These are phyloP conservation scores for Dynastes tityus DNA, from an alignment of 2,888 invertebrate species.

Conservation along the genomic window DNA sequence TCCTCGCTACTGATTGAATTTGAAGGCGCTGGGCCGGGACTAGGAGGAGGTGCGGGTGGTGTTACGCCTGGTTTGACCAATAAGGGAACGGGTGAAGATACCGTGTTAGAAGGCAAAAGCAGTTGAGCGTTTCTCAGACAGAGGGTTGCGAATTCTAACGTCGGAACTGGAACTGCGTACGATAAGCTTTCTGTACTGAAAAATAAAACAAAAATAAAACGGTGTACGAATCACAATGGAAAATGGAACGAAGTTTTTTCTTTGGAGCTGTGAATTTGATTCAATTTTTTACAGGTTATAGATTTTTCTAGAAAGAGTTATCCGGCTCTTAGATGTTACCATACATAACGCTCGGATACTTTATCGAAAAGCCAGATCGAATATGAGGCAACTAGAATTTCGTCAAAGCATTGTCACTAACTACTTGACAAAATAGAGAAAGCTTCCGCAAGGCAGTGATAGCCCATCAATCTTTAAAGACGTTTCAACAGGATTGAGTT, in stretches of 20 bases:
- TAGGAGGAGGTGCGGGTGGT: slow-evolving; percentile 66
- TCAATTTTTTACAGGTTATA: no score
- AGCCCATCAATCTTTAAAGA: no score
- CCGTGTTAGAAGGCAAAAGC: slow-evolving; percentile 76
- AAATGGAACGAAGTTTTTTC: slow-evolving; percentile 1
- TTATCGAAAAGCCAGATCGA: no score
- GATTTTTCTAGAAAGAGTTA: no score
- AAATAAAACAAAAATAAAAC: slow-evolving; percentile 1
- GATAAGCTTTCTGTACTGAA: slow-evolving; percentile 78
- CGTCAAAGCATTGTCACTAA: no score
- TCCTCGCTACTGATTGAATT: slow-evolving; percentile 77
- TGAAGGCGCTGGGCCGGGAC: slow-evolving; percentile 74
- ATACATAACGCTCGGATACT: no score
- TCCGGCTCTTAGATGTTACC: no score
- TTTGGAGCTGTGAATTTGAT: no score
- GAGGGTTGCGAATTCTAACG: slow-evolving; percentile 90
- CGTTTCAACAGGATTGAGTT: no score
- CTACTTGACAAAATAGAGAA: no score
- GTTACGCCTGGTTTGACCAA: slow-evolving; percentile 67
- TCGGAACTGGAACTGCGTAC: slow-evolving; percentile 89
- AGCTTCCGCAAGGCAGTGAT: no score
- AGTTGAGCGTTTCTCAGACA: slow-evolving; percentile 90
- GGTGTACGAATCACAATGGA: slow-evolving; percentile 13
- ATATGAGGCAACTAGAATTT: no score
- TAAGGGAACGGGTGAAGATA: slow-evolving; percentile 66